phyloP scores from a whole-genome alignment of 2,797 vertebrate species.

The Emydoidea blandingii region DNA sequence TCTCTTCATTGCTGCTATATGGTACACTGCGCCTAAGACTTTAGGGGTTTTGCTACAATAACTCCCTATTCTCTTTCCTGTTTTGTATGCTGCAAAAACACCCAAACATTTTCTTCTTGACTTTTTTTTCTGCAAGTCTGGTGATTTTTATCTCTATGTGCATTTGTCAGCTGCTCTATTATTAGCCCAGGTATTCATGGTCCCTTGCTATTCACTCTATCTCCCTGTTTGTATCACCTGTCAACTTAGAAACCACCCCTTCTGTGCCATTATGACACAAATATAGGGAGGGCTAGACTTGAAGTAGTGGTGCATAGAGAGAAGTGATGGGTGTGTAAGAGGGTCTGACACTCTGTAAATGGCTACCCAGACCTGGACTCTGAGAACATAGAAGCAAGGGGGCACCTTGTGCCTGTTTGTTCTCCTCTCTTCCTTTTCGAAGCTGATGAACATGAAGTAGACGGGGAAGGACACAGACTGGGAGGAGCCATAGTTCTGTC shows the following conservation, averaged over 20 bases:
- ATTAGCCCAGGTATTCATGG: not conserved
- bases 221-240: conserved; percentile 3
- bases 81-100: not conserved
- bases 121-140: conserved; percentile 1
- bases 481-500: not conserved
- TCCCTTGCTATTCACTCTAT: not conserved
- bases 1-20: not conserved
- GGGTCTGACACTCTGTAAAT: not conserved
- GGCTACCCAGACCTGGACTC: not conserved
- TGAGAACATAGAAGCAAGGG: not conserved
- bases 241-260: not conserved
- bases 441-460: rapidly evolving
- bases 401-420: not conserved
- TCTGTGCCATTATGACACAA: not conserved
- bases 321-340: not conserved
- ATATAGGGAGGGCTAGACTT: not conserved
- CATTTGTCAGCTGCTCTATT: not conserved
- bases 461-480: rapidly evolving
- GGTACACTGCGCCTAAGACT: not conserved
- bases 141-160: not conserved
- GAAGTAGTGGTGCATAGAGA: not conserved
- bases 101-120: not conserved
- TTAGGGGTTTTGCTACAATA: not conserved
- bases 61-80: not conserved
- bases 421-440: not conserved